Percentiles rank a stretch among this genome's conserved stretches.
phyloP scores from a whole-genome alignment of 2,113 vertebrate species.

The Rhagologus leucostigma region DNA sequence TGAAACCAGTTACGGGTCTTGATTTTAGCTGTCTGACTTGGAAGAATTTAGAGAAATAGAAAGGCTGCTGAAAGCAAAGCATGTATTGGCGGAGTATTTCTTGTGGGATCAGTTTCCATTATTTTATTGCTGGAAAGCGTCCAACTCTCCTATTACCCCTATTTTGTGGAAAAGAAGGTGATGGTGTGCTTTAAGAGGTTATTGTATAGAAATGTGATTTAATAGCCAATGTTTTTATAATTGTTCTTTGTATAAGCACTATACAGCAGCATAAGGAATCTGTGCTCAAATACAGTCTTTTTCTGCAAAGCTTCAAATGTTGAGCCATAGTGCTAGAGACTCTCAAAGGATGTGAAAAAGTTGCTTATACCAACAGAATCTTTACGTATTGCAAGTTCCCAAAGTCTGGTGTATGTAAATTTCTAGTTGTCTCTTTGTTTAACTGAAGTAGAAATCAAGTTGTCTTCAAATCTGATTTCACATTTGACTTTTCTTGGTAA shows the following conservation, averaged over 20 bases:
- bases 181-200: neutral
- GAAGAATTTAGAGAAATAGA: neutral
- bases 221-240: neutral
- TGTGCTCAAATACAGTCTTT: neutral
- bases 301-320: neutral
- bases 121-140: neutral
- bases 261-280: neutral
- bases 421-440: neutral
- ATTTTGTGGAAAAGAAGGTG: neutral
- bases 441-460: neutral
- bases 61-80: neutral
- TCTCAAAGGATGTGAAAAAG: neutral
- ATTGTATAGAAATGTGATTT: neutral
- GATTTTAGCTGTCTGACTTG: neutral
- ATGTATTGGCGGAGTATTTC: neutral
- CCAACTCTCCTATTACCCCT: neutral
- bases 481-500: neutral
- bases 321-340: accelerated
- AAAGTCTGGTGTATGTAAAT: neutral
- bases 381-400: neutral
- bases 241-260: neutral
- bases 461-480: neutral
- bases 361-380: neutral
- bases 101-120: neutral
- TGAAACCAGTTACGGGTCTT: neutral